A percentile compares a stretch with the other conserved stretches of the same genome.
phyloP scores from a whole-genome alignment of 2,888 invertebrate genomes.

The Chrysolina oricalcia region DNA sequence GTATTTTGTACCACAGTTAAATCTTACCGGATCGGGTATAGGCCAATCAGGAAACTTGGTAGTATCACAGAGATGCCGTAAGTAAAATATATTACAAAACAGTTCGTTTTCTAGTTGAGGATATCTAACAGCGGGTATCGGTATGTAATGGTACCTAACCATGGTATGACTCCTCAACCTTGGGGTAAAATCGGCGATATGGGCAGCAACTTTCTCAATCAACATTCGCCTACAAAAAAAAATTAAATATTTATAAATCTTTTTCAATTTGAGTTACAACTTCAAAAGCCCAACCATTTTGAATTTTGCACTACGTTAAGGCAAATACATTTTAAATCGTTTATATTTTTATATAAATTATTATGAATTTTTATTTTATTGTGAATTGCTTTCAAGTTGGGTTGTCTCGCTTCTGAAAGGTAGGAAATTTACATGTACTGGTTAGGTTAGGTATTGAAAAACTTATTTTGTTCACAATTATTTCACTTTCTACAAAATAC shows the following conservation, averaged over 20 bases:
- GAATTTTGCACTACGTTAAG: no score
- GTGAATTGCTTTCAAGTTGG: no score
- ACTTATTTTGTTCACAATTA: no score
- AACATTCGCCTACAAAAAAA: slow-evolving; percentile 81
- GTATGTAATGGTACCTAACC: slow-evolving; percentile 95
- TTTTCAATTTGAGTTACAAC: no score
- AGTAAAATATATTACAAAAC: slow-evolving; percentile 98
- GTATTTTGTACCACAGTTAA: slow-evolving; percentile 7
- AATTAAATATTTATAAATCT: neutral
- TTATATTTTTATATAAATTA: no score
- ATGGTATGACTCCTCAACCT: slow-evolving; percentile 94
- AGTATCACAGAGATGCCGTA: slow-evolving; percentile 95
- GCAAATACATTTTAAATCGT: no score
- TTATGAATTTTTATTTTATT: no score
- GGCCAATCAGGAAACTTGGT: slow-evolving; percentile 96
- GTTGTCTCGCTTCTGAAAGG: no score
- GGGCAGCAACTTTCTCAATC: slow-evolving; percentile 97
- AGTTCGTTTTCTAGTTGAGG: slow-evolving; percentile 96
- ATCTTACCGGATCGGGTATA: slow-evolving; percentile 91
- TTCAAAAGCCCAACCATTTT: no score
- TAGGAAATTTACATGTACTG: no score
- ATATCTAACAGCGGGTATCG: slow-evolving; percentile 94
- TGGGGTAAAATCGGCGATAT: slow-evolving; percentile 98
- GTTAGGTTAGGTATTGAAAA: no score
- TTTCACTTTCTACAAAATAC: no score